phyloP scores from a whole-genome alignment of 1,140 invertebrate species.

The Thaumatotibia leucotreta region DNA sequence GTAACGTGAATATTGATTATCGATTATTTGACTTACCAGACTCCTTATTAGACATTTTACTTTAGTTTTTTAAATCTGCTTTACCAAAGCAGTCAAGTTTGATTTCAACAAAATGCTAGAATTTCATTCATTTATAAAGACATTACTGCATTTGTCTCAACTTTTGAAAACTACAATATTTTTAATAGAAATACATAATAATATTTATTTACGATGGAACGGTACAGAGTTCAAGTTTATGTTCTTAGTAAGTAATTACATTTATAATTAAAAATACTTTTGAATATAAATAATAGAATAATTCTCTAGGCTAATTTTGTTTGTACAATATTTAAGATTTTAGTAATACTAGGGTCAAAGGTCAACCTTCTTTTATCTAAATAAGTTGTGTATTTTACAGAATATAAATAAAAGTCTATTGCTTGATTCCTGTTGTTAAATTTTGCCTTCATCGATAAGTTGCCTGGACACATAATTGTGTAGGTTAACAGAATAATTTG shows the following conservation, averaged over 20 bases:
- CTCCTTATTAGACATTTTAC: too few species aligned
- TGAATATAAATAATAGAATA: not conserved
- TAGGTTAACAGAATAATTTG: too few species aligned
- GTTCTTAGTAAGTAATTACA: not conserved
- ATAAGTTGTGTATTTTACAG: slow-evolving; percentile 10
- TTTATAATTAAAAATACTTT: not conserved
- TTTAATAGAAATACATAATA: not conserved
- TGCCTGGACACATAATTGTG: too few species aligned
- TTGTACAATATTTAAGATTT: not conserved
- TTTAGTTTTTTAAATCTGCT: too few species aligned
- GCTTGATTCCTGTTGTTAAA: not conserved
- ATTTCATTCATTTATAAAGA: not conserved
- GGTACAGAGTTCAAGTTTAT: not conserved
- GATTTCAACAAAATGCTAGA: too few species aligned
- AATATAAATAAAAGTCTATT: slow-evolving; percentile 10
- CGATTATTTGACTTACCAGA: too few species aligned
- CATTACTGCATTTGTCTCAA: not conserved
- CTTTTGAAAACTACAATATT: not conserved
- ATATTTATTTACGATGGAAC: not conserved
- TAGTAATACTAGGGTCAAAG: slow-evolving; percentile 8
- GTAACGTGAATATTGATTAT: too few species aligned
- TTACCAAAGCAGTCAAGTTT: too few species aligned
- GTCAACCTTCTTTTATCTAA: not conserved
- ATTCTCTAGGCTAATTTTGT: not conserved
- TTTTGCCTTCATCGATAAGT: not conserved